Percentiles rank a stretch among this genome's conserved stretches.
Evolutionary conservation across 2,113 vertebrate genomes (phyloP).

Genomic region (Eurypyga helias): DNA sequence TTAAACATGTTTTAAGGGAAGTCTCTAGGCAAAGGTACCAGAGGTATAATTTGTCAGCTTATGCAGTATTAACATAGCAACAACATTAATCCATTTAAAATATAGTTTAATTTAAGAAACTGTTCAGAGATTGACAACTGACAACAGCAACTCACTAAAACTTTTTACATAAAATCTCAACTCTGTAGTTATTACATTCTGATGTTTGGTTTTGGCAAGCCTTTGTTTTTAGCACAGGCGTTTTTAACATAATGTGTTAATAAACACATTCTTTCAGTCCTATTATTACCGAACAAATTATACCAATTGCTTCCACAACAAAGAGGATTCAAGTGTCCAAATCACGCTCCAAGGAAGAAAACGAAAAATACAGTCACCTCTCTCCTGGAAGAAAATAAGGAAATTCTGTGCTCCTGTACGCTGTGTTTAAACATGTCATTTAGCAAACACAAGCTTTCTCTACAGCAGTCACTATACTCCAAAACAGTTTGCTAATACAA

Average conservation of each 20-base stretch:
- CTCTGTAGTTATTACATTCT: not conserved
- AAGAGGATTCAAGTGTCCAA: not conserved
- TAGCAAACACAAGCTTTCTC: not conserved
- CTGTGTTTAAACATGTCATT: not conserved
- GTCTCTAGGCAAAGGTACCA: not conserved
- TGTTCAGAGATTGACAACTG: not conserved
- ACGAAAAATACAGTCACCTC: not conserved
- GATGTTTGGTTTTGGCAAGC: not conserved
- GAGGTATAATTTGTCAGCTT: not conserved
- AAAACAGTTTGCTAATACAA: not conserved
- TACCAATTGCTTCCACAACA: not conserved
- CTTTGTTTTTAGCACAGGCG: not conserved
- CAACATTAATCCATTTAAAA: constrained; percentile 10
- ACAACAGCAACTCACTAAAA: not conserved
- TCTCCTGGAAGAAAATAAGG: not conserved
- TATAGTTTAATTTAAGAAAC: not conserved
- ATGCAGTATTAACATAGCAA: not conserved
- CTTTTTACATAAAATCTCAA: not conserved
- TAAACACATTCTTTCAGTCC: not conserved
- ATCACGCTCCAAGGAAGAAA: not conserved
- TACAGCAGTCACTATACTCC: not conserved
- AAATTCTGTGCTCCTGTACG: not conserved
- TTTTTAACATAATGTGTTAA: not conserved
- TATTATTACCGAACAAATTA: not conserved
- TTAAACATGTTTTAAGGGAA: not conserved